Percentiles rank a stretch among this genome's conserved stretches.
Conservation (phyloP, 2,797 vertebrate species). For the Tolypeutes matacus region DNA sequence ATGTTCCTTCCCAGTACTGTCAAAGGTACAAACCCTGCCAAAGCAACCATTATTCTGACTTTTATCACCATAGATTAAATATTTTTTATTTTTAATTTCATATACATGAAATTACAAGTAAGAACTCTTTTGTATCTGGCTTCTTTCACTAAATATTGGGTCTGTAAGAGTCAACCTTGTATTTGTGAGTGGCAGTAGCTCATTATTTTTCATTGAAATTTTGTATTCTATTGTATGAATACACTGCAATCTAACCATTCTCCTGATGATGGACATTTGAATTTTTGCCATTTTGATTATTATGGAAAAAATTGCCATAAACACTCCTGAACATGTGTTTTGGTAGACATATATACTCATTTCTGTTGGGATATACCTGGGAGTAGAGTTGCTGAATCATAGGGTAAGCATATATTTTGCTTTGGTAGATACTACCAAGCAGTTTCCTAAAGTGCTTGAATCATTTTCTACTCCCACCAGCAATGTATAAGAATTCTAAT, state of each 20-base stretch:
- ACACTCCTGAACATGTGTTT: not conserved
- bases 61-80: not conserved
- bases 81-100: conserved; percentile 12
- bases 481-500: not conserved
- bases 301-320: not conserved
- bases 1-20: not conserved
- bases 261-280: not conserved
- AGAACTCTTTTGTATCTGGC: not conserved
- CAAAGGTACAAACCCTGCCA: not conserved
- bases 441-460: not conserved
- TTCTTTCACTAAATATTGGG: not conserved
- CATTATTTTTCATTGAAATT: not conserved
- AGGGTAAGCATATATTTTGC: not conserved
- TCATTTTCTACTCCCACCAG: not conserved
- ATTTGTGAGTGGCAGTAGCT: not conserved
- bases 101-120: too few relatives aligned
- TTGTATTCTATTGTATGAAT: not conserved
- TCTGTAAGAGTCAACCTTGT: not conserved
- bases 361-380: not conserved
- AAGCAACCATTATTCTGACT: not conserved
- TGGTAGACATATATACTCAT: not conserved
- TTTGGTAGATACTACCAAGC: not conserved
- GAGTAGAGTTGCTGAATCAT: not conserved
- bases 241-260: not conserved
- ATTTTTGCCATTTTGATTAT: conserved; percentile 5